Evolutionary conservation across 1,140 invertebrate genomes (phyloP), one percentile per base, ranked within the genome.

Genomic region (Eriosoma lanigerum): DNA sequence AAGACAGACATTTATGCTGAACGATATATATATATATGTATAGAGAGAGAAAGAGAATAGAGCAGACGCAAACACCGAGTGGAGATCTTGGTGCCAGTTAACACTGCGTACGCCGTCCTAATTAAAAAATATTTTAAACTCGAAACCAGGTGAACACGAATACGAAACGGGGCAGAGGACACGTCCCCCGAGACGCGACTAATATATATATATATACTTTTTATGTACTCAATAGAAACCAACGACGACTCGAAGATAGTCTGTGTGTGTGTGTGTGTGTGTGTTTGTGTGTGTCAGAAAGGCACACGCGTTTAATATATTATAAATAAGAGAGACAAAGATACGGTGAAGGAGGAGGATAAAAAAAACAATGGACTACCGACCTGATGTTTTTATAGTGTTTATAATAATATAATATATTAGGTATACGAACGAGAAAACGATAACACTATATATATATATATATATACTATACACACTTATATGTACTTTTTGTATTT

Each of bases 51-150:
- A 38, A 9, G 29, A 32, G 17, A 26, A 13, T 12, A 26, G 60
- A 44, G 32, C 29, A 29, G 32, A 64, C 17, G 21, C 56, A 15
- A 24, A 26, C 1, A n/a, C 32, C 13, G 29, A 29, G 8, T 12
- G 8, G 62, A 68, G 66, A 68, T 68, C 38, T 19, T 44, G 21
- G 21, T 48, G 66, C 66, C 66, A 48, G 66, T 68, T 68, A 66
- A 46, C 64, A 68, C 64, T n/a, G 29, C 62, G 19, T 29, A 29
- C 26, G 62, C 62, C 66, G 66, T 68, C 66, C 66, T 68, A 68
- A 68, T 68, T 68, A 68, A 68, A 68, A 68, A 68, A 68, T 58
- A 26, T 48, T 68, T 68, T 46, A 15, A 46, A 68, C 38, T 68
- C 38, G 38, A 48, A 68, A 68, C 66, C 66, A 21, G 66, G 66